Conservation (phyloP, 2,888 invertebrate species). For the Hirtodrosophila confusa region DNA sequence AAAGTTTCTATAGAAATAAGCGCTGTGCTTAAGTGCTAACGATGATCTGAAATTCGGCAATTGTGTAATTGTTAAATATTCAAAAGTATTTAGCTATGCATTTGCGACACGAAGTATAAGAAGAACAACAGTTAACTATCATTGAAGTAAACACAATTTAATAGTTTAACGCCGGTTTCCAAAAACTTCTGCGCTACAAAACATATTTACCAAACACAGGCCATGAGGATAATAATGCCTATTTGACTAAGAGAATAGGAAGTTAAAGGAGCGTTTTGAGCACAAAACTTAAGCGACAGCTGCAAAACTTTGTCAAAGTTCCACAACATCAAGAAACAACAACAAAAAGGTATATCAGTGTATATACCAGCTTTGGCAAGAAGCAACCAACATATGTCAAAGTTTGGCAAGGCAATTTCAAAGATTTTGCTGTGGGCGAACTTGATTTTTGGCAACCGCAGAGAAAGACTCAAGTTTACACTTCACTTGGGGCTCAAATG, state of each 20-base stretch:
- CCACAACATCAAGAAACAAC: constrained; percentile 43
- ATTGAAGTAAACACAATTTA: constrained; percentile 61
- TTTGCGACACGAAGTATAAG: constrained; percentile 25
- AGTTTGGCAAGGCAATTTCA: constrained; percentile 71
- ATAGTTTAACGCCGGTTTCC: constrained; percentile 57
- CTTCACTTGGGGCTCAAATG: constrained; percentile 36
- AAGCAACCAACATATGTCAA: constrained; percentile 64
- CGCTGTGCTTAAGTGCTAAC: constrained; percentile 46
- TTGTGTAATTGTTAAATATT: constrained; percentile 45
- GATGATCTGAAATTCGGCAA: constrained; percentile 24
- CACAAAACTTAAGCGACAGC: constrained; percentile 52
- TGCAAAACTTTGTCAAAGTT: constrained; percentile 62
- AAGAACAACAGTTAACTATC: constrained; percentile 27
- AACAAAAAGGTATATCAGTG: constrained; percentile 8
- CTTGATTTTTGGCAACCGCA: constrained; percentile 64
- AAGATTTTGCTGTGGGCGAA: constrained; percentile 45
- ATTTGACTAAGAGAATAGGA: constrained; percentile 35
- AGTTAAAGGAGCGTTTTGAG: constrained; percentile 22
- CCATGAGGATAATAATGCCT: constrained; percentile 38
- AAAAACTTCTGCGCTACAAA: constrained; percentile 32
- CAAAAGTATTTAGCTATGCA: constrained; percentile 44
- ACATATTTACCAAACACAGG: constrained; percentile 14
- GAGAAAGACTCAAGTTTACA: constrained; percentile 25
- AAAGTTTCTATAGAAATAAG: constrained; percentile 10
- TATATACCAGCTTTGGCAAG: constrained; percentile 17